Conservation (phyloP, 2,888 invertebrate genomes). For the Coelopa pilipes region DNA sequence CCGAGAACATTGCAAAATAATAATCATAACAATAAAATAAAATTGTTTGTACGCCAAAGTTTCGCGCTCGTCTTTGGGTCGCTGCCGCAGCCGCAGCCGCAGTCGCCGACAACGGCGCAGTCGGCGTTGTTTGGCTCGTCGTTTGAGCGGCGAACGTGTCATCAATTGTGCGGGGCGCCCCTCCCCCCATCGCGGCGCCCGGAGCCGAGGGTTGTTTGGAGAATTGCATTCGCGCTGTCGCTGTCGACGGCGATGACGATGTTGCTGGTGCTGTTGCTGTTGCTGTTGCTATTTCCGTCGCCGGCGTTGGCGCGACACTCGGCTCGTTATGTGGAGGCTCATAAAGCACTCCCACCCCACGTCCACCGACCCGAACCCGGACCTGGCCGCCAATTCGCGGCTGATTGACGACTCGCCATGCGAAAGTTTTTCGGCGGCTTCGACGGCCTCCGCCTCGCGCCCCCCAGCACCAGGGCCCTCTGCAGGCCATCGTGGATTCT, state of each 20-base stretch:
- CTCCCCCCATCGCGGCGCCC: constrained; percentile 1
- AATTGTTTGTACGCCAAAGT: constrained; percentile 51
- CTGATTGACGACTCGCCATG: constrained; percentile 36
- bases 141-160: constrained; percentile 33
- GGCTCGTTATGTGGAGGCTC: constrained; percentile 46
- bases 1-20: constrained; percentile 50
- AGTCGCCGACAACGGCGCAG: constrained; percentile 13
- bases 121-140: constrained; percentile 19
- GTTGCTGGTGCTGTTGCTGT: neutral
- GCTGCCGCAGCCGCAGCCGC: constrained; percentile 36
- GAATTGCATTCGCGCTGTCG: constrained; percentile 23
- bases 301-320: constrained; percentile 28
- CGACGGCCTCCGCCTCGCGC: constrained; percentile 30
- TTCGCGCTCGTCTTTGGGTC: constrained; percentile 44
- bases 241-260: neutral
- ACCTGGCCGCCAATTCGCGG: neutral
- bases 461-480: constrained; percentile 23
- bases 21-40: constrained; percentile 54
- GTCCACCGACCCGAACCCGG: neutral
- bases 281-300: neutral
- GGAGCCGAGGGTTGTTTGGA: constrained; percentile 16
- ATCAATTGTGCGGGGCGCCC: constrained; percentile 35
- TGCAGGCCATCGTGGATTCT: constrained; percentile 42
- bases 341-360: constrained; percentile 41
- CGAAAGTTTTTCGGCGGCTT: constrained; percentile 26